Evolutionary conservation across 1,140 invertebrate genomes (phyloP).

Genomic region (Phocides pigmalion): DNA sequence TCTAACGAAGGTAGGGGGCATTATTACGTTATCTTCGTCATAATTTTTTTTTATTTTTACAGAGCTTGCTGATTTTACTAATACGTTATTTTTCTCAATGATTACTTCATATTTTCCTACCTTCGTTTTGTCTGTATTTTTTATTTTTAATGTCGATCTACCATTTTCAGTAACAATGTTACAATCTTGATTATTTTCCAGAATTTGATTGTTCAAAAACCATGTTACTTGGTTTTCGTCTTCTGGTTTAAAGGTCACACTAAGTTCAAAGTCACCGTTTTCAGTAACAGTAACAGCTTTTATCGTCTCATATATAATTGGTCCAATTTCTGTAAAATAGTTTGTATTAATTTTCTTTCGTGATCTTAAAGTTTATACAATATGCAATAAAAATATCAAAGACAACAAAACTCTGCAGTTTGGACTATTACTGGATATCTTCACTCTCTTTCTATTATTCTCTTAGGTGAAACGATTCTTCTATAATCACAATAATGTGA

Average conservation of each 20-base stretch:
- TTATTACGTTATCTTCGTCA: constrained; percentile 86
- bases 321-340: constrained; percentile 74
- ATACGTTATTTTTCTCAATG: constrained; percentile 89
- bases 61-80: constrained; percentile 91
- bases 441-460: too few species aligned
- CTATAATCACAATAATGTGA: too few species aligned
- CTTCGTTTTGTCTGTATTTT: constrained; percentile 89
- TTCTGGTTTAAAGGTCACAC: constrained; percentile 88
- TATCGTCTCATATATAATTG: constrained; percentile 67
- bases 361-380: not conserved
- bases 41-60: constrained; percentile 86
- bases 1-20: constrained; percentile 90
- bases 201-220: constrained; percentile 93
- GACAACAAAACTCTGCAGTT: too few species aligned
- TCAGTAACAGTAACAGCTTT: constrained; percentile 65
- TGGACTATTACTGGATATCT: too few species aligned
- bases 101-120: constrained; percentile 94
- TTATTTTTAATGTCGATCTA: constrained; percentile 88
- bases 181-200: constrained; percentile 88
- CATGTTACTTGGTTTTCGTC: constrained; percentile 91
- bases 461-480: too few species aligned
- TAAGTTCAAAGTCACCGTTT: constrained; percentile 68
- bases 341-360: constrained; percentile 36
- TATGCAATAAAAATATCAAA: too few species aligned
- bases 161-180: constrained; percentile 86